Conservation (phyloP, 2,113 vertebrate species). For the Seriola aureovittata region DNA sequence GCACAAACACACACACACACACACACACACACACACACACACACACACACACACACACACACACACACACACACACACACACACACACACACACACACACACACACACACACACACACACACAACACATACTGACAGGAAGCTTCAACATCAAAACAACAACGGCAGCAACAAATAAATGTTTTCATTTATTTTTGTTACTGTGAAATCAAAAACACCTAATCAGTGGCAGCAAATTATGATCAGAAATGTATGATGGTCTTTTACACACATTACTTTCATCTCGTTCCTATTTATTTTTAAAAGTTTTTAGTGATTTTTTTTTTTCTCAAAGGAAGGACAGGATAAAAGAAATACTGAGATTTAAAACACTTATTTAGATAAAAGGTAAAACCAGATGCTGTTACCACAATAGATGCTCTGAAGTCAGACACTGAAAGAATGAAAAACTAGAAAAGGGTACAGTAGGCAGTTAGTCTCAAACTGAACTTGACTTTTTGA, state of each 20-base stretch:
- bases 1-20: not conserved
- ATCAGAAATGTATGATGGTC: not conserved
- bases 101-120: too few relatives aligned
- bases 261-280: not conserved
- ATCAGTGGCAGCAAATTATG: not conserved
- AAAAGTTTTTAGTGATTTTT: not conserved
- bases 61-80: not conserved
- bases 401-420: not conserved
- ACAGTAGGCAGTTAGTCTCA: not conserved
- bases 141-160: conserved; percentile 14
- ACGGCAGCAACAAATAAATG: not conserved
- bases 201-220: not conserved
- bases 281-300: not conserved
- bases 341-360: too few relatives aligned
- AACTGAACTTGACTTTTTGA: not conserved
- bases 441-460: not conserved
- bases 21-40: not conserved
- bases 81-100: not conserved
- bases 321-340: not conserved
- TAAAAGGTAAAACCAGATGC: not conserved
- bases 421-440: not conserved
- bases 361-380: not conserved
- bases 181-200: conserved; percentile 13
- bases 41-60: not conserved
- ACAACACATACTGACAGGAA: not conserved